Evolutionary conservation across 1,140 invertebrate genomes (phyloP).

Genomic region (Leptopilina clavipes): DNA sequence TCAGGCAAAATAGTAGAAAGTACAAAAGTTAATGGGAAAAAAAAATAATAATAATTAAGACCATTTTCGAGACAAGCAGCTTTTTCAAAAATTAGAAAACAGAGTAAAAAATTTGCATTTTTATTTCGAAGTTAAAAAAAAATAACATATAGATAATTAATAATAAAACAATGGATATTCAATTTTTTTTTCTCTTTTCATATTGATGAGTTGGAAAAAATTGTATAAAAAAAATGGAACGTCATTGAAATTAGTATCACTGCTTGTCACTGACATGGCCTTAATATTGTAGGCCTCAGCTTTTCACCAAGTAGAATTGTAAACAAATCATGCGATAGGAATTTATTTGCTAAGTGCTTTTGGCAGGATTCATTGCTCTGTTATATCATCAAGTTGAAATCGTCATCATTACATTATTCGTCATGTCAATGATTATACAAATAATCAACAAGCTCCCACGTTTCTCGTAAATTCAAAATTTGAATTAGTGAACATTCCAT

Average conservation of each 20-base stretch:
- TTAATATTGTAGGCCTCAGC: neutral
- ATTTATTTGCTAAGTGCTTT: constrained; percentile 8
- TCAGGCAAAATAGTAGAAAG: constrained; percentile 19
- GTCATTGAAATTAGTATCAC: too few species aligned
- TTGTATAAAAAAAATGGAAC: too few species aligned
- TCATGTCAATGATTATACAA: neutral
- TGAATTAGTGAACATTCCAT: neutral
- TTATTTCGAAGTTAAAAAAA: too few species aligned
- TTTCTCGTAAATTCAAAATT: neutral
- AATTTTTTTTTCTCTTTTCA: too few species aligned
- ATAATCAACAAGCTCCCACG: neutral
- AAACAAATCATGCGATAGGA: neutral
- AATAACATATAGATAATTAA: too few species aligned
- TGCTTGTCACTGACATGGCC: neutral
- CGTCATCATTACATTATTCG: neutral
- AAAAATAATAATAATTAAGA: neutral
- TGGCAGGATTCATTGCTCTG: neutral
- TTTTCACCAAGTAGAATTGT: neutral
- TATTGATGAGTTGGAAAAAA: too few species aligned
- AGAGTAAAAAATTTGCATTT: too few species aligned
- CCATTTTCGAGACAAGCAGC: too few species aligned
- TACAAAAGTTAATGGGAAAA: constrained; percentile 23
- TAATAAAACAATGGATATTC: too few species aligned
- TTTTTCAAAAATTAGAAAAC: too few species aligned
- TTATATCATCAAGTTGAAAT: neutral